phyloP scores from a whole-genome alignment of 2,113 vertebrate genomes.

The Heliornis fulica region DNA sequence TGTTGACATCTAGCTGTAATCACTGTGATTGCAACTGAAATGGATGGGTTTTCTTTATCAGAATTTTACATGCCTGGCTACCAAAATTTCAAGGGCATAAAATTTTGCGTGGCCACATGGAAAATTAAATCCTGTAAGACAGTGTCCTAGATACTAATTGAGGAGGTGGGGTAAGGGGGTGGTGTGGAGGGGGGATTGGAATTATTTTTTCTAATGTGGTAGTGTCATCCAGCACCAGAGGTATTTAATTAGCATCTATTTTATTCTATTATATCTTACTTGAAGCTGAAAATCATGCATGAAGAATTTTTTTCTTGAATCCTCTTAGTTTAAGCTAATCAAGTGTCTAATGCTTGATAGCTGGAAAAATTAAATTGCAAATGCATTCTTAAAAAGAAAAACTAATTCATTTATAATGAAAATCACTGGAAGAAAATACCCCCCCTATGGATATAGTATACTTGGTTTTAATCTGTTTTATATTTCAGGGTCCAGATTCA shows the following conservation, averaged over 20 bases:
- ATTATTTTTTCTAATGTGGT: not conserved
- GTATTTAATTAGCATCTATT: conserved; percentile 44
- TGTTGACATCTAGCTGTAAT: not conserved
- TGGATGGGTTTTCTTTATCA: not conserved
- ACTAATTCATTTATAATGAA: conserved; percentile 25
- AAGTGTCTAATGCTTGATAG: conserved; percentile 35
- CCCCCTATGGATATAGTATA: accelerated
- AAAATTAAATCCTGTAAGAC: not conserved
- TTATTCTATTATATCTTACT: conserved; percentile 42
- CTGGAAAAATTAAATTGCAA: conserved; percentile 46
- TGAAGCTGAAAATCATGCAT: conserved; percentile 32
- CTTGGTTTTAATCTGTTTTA: not conserved
- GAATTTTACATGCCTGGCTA: not conserved
- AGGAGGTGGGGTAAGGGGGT: too few species aligned
- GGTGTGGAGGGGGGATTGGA: not conserved
- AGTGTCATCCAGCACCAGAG: not conserved
- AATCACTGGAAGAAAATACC: not conserved
- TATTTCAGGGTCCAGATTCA: not conserved
- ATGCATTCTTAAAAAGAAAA: conserved; percentile 21
- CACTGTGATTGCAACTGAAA: not conserved
- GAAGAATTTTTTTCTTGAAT: not conserved
- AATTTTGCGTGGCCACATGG: not conserved
- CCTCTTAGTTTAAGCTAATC: conserved; percentile 46
- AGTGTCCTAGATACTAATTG: not conserved
- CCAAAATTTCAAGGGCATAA: not conserved